A percentile compares a stretch with the other conserved stretches of the same genome.
Conservation (phyloP, 2,113 vertebrate genomes). For the Sorex fumeus region DNA sequence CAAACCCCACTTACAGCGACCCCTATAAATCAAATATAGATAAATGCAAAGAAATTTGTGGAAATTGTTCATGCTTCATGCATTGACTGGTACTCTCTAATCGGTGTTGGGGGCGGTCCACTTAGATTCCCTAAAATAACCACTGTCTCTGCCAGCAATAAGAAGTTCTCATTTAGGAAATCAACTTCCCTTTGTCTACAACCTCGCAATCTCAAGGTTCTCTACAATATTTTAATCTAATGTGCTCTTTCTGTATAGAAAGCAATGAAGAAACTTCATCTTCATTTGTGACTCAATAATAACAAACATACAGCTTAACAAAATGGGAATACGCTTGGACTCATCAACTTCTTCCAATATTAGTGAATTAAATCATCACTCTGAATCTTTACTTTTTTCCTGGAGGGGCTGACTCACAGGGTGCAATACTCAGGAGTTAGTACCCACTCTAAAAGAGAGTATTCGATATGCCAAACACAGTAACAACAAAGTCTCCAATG, state of each 20-base stretch:
- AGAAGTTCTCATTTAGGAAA: not conserved
- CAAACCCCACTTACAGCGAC: too few relatives aligned
- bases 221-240: not conserved
- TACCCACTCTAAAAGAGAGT: too few relatives aligned
- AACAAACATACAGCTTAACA: not conserved
- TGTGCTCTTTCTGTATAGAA: not conserved
- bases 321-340: not conserved
- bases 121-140: not conserved
- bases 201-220: not conserved
- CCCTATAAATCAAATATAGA: too few relatives aligned
- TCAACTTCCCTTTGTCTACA: not conserved
- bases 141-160: not conserved
- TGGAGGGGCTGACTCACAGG: too few relatives aligned
- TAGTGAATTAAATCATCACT: too few relatives aligned
- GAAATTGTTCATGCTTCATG: not conserved
- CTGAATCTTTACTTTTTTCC: not conserved
- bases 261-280: accelerated
- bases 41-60: not conserved
- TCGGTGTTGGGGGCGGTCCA: too few relatives aligned
- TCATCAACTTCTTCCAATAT: not conserved
- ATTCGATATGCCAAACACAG: too few relatives aligned
- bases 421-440: too few relatives aligned
- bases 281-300: too few relatives aligned
- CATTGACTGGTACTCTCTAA: accelerated
- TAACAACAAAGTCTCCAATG: too few relatives aligned